Evolutionary conservation across 1,140 invertebrate genomes (phyloP).

Genomic region (Neuroterus valhalla): DNA sequence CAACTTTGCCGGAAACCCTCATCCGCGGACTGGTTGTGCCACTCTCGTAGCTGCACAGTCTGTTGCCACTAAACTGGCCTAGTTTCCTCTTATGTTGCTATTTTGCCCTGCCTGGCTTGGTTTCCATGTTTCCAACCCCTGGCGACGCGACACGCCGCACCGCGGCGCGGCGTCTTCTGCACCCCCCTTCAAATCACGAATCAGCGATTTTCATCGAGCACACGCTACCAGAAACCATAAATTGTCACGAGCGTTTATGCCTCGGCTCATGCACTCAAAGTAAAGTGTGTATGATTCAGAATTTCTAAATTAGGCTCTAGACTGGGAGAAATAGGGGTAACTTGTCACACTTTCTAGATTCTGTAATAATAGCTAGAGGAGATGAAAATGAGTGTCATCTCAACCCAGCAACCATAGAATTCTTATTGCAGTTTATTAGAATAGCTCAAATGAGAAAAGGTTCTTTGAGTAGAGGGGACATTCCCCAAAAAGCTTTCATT

Average conservation of each 20-base stretch:
- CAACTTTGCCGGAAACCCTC: neutral
- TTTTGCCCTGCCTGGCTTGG: neutral
- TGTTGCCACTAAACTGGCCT: conserved; percentile 2
- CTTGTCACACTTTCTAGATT: too few species aligned
- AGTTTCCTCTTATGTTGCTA: conserved; percentile 4
- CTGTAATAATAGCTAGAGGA: too few species aligned
- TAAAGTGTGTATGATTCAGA: too few species aligned
- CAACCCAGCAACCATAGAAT: too few species aligned
- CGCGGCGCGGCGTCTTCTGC: neutral
- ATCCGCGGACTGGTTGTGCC: conserved; percentile 1
- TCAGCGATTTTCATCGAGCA: conserved; percentile 18
- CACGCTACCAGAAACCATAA: conserved; percentile 27
- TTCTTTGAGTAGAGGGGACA: too few species aligned
- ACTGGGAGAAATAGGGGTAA: too few species aligned
- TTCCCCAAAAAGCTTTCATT: too few species aligned
- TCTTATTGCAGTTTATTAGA: too few species aligned
- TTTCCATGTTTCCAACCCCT: neutral
- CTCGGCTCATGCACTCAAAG: neutral
- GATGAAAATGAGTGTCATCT: too few species aligned
- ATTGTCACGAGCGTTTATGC: conserved; percentile 4
- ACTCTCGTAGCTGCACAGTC: neutral
- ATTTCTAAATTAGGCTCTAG: too few species aligned
- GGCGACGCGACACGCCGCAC: neutral
- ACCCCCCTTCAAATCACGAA: conserved; percentile 10
- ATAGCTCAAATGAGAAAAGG: too few species aligned